Evolutionary conservation across 2,113 vertebrate genomes (phyloP), one percentile per base, ranked within the genome.

Genomic region (Melanerpes formicivorus): DNA sequence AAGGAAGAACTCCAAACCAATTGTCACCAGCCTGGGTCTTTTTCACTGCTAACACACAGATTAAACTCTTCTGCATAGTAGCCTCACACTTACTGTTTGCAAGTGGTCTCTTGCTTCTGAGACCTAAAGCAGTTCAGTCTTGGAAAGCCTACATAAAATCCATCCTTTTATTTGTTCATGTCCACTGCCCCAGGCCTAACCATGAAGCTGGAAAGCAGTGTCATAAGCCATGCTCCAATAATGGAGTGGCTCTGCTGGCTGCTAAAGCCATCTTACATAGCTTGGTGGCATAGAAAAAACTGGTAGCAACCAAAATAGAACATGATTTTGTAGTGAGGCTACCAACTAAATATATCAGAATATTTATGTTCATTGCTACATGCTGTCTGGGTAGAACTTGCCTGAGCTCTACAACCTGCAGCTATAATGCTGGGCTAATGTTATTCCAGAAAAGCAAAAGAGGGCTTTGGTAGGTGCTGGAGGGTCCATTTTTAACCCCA

Each of bases 331-430:
- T 56, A 52, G 69, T 91, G 93, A 95, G 76, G 42, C 2, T 44
- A 56, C 52, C 32, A 56, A 44, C 89, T 94, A 95, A 92, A 89
- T 95, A 87, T 87, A 93, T 85, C 79, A 32, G 79, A 76, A 82
- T 93, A 64, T 80, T 95, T 89, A n/a, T 83, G 93, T 90, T n/a
- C 60, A 34, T 70, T 87, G 90, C 82, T 87, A 21, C 1, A 0
- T 25, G 26, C 73, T 73, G 16, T 75, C 62, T 81, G 77, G 72
- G 63, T 88, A 44, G 72, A 92, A 72, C 19, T 89, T 80, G 23
- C 2, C 48, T 22, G 52, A 66, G 56, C 56, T 80, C 37, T 73
- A 0, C 30, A 29, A 40, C 63, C 12, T 30, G 34, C 22, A 69
- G 26, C 22, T 69, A 4, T 56, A 59, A 19, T 37, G 21, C 32